phyloP scores from a whole-genome alignment of 2,113 vertebrate species.

The Pleuronectes platessa region DNA sequence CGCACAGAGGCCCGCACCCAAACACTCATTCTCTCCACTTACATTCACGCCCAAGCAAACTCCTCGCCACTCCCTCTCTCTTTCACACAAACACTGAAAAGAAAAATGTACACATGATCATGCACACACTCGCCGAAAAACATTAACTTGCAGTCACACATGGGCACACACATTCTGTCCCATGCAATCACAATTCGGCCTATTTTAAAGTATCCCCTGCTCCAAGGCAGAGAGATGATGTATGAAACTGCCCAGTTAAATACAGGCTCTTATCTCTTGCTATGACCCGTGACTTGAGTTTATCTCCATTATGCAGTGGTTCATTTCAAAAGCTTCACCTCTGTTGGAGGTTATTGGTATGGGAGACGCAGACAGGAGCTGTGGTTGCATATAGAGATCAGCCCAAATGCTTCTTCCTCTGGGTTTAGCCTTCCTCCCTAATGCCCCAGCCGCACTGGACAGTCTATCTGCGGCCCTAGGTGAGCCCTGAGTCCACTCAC shows the following conservation, averaged over 20 bases:
- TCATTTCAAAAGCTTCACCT: conserved; percentile 67
- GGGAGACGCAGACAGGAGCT: conserved; percentile 53
- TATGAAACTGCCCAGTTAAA: conserved; percentile 66
- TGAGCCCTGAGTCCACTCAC: conserved; percentile 45
- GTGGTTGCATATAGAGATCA: conserved; percentile 52
- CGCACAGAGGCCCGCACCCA: conserved; percentile 48
- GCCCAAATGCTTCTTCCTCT: conserved; percentile 51
- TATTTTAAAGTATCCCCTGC: conserved; percentile 61
- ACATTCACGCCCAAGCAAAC: conserved; percentile 58
- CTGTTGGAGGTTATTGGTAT: conserved; percentile 70
- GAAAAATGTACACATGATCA: conserved; percentile 67
- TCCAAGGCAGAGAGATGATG: conserved; percentile 56
- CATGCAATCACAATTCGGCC: conserved; percentile 58
- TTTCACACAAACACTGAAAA: conserved; percentile 61
- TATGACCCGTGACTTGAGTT: conserved; percentile 69
- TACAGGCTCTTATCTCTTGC: conserved; percentile 59
- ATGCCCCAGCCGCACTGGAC: conserved; percentile 31
- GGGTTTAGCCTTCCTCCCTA: conserved; percentile 51
- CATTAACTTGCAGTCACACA: conserved; percentile 71
- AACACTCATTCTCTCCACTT: conserved; percentile 55
- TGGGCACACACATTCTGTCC: conserved; percentile 57
- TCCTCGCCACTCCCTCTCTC: conserved; percentile 33
- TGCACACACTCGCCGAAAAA: conserved; percentile 56
- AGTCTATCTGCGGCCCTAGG: conserved; percentile 48
- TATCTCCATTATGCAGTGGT: conserved; percentile 69